Conservation (phyloP, 2,797 vertebrate species). For the Semotilus atromaculatus region DNA sequence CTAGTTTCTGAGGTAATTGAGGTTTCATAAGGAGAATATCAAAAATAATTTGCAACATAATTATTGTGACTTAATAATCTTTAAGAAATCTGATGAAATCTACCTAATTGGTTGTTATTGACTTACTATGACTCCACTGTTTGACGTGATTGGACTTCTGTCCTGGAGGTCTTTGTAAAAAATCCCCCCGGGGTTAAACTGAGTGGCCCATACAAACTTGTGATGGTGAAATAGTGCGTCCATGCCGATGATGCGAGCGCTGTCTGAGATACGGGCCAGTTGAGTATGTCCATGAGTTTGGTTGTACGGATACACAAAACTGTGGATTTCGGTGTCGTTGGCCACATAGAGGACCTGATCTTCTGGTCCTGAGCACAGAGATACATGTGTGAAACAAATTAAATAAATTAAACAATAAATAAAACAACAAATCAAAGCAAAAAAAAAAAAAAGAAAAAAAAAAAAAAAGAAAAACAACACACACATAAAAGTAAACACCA, state of each 20-base stretch:
- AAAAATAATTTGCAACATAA: neutral
- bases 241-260: conserved; percentile 88
- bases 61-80: neutral
- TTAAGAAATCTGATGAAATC: neutral
- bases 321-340: conserved; percentile 90
- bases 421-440: neutral
- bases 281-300: conserved; percentile 84
- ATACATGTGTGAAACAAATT: conserved; percentile 2
- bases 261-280: conserved; percentile 85
- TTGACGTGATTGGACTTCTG: conserved; percentile 78
- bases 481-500: neutral
- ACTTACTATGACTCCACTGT: conserved; percentile 86
- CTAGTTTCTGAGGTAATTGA: neutral
- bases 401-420: conserved; percentile 22
- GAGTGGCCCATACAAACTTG: conserved; percentile 90
- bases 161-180: conserved; percentile 82
- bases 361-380: conserved; percentile 83
- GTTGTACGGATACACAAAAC: conserved; percentile 91
- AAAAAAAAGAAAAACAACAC: neutral
- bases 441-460: neutral
- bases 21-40: neutral
- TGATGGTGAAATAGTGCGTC: conserved; percentile 86
- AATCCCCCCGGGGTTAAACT: conserved; percentile 89
- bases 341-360: conserved; percentile 91
- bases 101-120: neutral